Evolutionary conservation across 2,113 vertebrate species (phyloP), one percentile per base, ranked within the genome.

Genomic region (Turnix velox): DNA sequence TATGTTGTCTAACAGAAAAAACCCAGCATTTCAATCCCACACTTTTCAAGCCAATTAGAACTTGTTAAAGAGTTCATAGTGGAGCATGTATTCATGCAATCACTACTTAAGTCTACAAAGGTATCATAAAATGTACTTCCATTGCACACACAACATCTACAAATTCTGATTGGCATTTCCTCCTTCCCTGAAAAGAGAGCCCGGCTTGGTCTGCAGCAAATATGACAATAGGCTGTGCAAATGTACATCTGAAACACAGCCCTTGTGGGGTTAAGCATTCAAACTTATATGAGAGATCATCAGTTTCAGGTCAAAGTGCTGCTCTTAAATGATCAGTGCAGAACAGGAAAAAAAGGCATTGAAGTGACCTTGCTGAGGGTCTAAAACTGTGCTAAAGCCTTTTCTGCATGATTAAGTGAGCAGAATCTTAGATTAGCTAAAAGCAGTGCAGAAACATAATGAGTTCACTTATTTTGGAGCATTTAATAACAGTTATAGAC

Each of bases 401-500:
- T 98, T 98, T 97, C 97, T 98, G 97, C 97, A 98, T 98, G 98
- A 98, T 98, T 98, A 98, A 98, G 97, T 97, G 97, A 98, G 97
- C 96, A 97, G 98, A 98, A 98, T 98, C 97, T 96, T 96, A 98
- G 97, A 98, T 98, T 98, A 98, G 98, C 97, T 98, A 98, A 98
- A 98, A 98, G 98, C 98, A 98, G 97, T 96, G 97, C 97, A 97
- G 97, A 98, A 98, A 98, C 97, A 98, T 98, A 98, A 98, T 98
- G 98, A 98, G 98, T 98, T 98, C 97, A 98, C 97, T 98, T 98
- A 98, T 98, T 98, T 98, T 98, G 97, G 96, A 98, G 97, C 98
- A 98, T 98, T 98, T 98, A 98, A 98, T 98, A 98, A 98, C 98
- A 98, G 98, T 98, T 98, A 98, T 97, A 98, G 98, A 98, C 98